Evolutionary conservation across 1,140 invertebrate genomes (phyloP), one percentile per base, ranked within the genome.

Genomic region (Hyposmocoma kahamanoa): DNA sequence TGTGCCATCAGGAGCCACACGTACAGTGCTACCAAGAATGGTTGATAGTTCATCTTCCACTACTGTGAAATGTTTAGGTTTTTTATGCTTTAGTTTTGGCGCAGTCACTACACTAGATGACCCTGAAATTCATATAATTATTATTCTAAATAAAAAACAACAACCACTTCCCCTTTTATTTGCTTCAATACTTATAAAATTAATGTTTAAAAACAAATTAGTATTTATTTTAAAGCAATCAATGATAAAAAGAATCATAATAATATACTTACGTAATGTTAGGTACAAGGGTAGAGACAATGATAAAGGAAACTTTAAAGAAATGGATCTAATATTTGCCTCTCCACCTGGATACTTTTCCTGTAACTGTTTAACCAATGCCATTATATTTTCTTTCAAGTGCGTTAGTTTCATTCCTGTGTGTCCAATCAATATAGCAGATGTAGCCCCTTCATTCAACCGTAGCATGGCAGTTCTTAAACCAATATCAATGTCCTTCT

Each of bases 261-360:
- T n/a, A n/a, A n/a, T 15, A 55, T 69, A 88, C 90, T 88, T 88
- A 92, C 91, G 87, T 22, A 91, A 56, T 30, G 89, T 89, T 10
- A 89, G 56, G 70, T 90, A 92, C 52, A 92, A 73, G 9, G 91
- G 91, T 36, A 92, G 62, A 2, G 87, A 72, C 30, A 88, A 50
- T 39, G 87, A 88, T n/a, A 72, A 63, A 3, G 86, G 67, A 15
- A 88, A 71, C 74, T 90, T 91, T 13, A 92, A 58, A 53, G 87
- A 73, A 26, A 92, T 59, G 28, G 84, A 78, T 61, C 89, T 85
- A 47, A 92, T 87, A 72, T 92, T 92, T 3, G 71, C 58, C 84
- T 90, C 89, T 30, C 90, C 89, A 11, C 91, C 91, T 34, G 91
- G 91, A 74, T 89, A 92, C 55, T 84, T 60, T 44, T 87, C 71